Base-by-base conservation (phyloP, 2,113 vertebrate species). In the Mystacornis crossleyi region DNA sequence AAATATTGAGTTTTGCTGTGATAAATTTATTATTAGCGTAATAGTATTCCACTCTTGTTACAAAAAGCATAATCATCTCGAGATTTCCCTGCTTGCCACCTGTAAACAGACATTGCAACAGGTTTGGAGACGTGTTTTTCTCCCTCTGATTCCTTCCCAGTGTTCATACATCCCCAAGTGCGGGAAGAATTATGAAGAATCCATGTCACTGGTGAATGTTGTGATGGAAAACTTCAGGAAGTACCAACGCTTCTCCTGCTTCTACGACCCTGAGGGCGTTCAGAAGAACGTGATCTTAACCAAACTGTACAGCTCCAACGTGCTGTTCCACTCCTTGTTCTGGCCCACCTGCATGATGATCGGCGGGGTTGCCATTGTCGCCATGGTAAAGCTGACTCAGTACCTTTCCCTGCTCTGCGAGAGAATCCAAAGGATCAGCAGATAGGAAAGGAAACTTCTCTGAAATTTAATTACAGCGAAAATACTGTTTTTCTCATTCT, bases 361-460 rank as follows among this genome's bases (percentile, higher is more conserved):
- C 12, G 99, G 98, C 2, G 99, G 99, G 1, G 97, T 98, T 6
- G 96, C 97, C 50, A 99, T 99, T 21, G 98, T 99, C 0, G 98
- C 98, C 28, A 98, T 99, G 99, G 99, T 99, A 60, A 99, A 99
- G 96, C 98, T 99, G 95, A 99, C 99, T 69, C 99, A 99, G n/a
- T 99, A 99, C 96, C 98, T 99, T 77, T 99, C 99, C 57, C 97
- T 99, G 70, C 98, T 99, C 95, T 99, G 98, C 14, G 99, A 99
- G 61, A 98, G 98, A 64, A 98, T 99, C 84, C 98, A 98, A 54
- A 97, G 98, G 96, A 98, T 99, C 94, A 99, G 98, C 93, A 99
- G 98, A 98, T 99, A 98, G 98, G 98, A 95, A 15, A 29, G 47
- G 95, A 90, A 80, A 18, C 67, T 80, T 34, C 81, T 77, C 93